Evolutionary conservation across 2,797 vertebrate species (phyloP).

Genomic region (Scleropages formosus): DNA sequence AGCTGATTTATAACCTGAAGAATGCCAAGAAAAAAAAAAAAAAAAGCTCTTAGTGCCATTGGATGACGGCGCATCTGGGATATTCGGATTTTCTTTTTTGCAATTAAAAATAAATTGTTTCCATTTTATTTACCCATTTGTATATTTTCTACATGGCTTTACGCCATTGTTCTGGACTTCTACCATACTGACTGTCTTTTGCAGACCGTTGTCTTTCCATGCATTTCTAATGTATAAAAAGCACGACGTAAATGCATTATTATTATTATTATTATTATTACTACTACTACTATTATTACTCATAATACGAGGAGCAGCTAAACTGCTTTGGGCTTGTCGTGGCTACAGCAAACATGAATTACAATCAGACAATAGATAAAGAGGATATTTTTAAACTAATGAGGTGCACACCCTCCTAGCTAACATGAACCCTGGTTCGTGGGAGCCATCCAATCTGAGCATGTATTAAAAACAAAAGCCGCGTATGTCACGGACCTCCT

Average conservation of each 20-base stretch:
- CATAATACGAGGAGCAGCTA: too few species aligned
- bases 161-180: not conserved
- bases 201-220: too few species aligned
- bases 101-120: not conserved
- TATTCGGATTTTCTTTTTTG: not conserved
- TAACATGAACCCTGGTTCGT: slow-evolving; percentile 11
- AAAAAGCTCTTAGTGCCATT: not conserved
- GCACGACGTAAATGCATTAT: too few species aligned
- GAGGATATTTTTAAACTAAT: not conserved
- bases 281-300: too few species aligned
- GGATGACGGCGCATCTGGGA: not conserved
- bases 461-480: not conserved
- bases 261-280: too few species aligned
- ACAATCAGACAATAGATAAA: not conserved
- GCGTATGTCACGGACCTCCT: slow-evolving; percentile 74
- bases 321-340: too few species aligned
- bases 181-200: not conserved
- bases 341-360: too few species aligned
- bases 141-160: not conserved
- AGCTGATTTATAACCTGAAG: slow-evolving; percentile 87
- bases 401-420: not conserved
- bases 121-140: not conserved
- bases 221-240: too few species aligned
- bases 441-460: not conserved
- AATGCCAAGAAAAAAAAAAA: slow-evolving; percentile 14